Evolutionary conservation across 2,113 vertebrate genomes (phyloP).

Genomic region (Enhydra lutris): DNA sequence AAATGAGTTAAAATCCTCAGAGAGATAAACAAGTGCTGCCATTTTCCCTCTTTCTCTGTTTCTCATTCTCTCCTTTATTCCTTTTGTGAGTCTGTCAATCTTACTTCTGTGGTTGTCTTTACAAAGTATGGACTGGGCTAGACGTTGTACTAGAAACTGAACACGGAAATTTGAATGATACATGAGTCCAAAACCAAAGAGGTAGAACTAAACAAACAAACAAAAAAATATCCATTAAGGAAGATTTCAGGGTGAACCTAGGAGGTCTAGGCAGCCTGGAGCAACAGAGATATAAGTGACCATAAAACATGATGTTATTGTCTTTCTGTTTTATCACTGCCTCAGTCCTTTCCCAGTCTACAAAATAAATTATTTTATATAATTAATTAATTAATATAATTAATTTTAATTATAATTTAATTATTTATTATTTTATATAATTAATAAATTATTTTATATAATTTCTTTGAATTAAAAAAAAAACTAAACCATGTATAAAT

Average conservation of each 20-base stretch:
- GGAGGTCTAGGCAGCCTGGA: neutral
- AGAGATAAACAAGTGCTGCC: neutral
- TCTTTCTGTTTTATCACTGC: neutral
- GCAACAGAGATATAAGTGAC: neutral
- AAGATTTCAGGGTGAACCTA: neutral
- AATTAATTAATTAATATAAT: no score
- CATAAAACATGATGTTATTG: neutral
- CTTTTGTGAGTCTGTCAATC: neutral
- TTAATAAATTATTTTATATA: no score
- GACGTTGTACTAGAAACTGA: neutral
- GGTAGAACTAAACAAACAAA: neutral
- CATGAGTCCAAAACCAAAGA: neutral
- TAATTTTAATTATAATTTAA: no score
- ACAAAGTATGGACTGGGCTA: neutral
- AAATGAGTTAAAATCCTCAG: neutral
- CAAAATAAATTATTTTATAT: neutral
- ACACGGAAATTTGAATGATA: neutral
- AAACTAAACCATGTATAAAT: neutral
- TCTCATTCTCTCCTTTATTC: neutral
- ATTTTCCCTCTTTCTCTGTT: neutral
- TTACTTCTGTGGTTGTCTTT: neutral
- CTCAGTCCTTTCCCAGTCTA: neutral
- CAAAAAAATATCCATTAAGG: neutral
- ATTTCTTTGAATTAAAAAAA: neutral
- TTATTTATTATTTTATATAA: no score